These are phyloP conservation scores for Cerastis rubricosa DNA, from an alignment of 2,888 invertebrate genomes.

Conservation along the genomic window DNA sequence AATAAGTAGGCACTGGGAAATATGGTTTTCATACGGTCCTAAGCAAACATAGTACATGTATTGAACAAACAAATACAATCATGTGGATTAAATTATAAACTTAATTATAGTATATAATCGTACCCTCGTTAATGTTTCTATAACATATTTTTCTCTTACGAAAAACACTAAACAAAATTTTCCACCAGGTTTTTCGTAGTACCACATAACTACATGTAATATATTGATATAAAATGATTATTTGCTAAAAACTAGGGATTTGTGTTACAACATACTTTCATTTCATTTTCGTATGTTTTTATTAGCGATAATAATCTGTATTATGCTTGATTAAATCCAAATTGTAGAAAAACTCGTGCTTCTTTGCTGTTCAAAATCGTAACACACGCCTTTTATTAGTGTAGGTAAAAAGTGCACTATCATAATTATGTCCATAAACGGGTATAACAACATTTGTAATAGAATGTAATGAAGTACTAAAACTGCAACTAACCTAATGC, in stretches of 20 bases:
- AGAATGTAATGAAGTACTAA: slow-evolving; percentile 41
- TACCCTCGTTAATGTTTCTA: neutral
- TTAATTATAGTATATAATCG: slow-evolving; percentile 6
- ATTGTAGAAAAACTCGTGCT: slow-evolving; percentile 44
- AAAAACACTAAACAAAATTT: neutral
- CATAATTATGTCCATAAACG: slow-evolving; percentile 30
- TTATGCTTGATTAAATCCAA: slow-evolving; percentile 15
- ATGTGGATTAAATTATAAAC: slow-evolving; percentile 8
- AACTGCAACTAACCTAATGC: slow-evolving; percentile 60
- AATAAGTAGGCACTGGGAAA: slow-evolving; percentile 6
- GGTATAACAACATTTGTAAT: slow-evolving; percentile 29
- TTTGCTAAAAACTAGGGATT: neutral
- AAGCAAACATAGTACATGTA: neutral
- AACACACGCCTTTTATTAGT: slow-evolving; percentile 54
- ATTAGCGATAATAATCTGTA: slow-evolving; percentile 1
- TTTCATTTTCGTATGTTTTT: neutral
- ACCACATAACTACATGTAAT: neutral
- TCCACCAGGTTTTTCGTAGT: neutral
- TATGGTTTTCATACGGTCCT: neutral
- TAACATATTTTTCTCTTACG: neutral
- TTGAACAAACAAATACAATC: neutral
- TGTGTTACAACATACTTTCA: neutral
- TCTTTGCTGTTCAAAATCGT: slow-evolving; percentile 55
- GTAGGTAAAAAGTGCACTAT: slow-evolving; percentile 38
- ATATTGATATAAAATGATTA: neutral